Conservation (phyloP, 2,113 vertebrate species). For the Pangasianodon gigas region DNA sequence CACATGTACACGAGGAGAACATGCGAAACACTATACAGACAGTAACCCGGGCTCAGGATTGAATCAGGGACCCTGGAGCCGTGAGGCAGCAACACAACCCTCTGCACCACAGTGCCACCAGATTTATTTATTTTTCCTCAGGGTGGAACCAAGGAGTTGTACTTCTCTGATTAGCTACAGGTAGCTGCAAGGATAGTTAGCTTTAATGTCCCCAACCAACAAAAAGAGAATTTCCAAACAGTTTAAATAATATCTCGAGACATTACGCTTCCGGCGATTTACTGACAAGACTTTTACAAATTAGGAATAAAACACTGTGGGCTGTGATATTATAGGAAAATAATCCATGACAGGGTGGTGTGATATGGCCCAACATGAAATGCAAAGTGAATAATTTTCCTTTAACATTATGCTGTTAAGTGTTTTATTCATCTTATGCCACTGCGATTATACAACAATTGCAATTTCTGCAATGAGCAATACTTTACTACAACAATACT, state of each 20-base stretch:
- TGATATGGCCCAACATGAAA: neutral
- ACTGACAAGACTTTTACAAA: neutral
- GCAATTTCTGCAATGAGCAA: too few relatives aligned
- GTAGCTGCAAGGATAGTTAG: neutral
- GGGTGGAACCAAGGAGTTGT: neutral
- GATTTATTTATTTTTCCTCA: neutral
- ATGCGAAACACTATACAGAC: neutral
- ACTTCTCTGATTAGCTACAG: neutral
- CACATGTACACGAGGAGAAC: neutral
- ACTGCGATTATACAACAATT: neutral
- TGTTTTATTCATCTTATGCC: too few relatives aligned
- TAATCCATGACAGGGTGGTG: too few relatives aligned
- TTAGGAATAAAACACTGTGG: neutral
- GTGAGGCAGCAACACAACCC: neutral
- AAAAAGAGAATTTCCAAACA: neutral
- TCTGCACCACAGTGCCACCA: neutral
- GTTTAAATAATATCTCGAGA: neutral
- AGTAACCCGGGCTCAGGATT: neutral
- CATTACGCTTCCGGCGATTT: neutral
- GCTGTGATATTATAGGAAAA: neutral
- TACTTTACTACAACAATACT: too few relatives aligned
- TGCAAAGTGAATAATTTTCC: too few relatives aligned
- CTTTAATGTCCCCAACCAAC: neutral
- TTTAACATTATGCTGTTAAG: too few relatives aligned
- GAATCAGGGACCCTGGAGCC: neutral